Evolutionary conservation across 2,113 vertebrate species (phyloP).

Genomic region (Raja brachyura): DNA sequence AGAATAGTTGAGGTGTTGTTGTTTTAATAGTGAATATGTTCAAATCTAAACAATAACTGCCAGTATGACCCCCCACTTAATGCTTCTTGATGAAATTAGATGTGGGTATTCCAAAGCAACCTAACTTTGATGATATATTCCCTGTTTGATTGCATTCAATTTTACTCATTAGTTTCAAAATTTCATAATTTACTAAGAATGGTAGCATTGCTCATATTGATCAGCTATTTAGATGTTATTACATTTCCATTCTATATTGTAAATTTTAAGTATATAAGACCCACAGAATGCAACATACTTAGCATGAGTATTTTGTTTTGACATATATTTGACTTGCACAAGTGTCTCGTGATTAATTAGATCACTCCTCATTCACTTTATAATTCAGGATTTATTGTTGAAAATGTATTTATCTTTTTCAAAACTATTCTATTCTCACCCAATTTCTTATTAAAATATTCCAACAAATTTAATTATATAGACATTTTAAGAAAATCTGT

Average conservation of each 20-base stretch:
- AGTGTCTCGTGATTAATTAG: background rate
- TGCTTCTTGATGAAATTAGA: background rate
- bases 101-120: background rate
- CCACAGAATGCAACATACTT: conserved; percentile 14
- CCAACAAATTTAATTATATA: background rate
- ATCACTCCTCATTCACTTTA: background rate
- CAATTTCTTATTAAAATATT: background rate
- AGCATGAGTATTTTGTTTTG: background rate
- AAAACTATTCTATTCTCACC: background rate
- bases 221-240: conserved; percentile 10
- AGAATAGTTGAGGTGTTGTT: background rate
- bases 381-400: background rate
- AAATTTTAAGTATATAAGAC: conserved; percentile 8
- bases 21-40: background rate
- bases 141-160: background rate
- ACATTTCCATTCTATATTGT: background rate
- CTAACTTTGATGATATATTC: background rate
- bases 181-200: conserved; percentile 26
- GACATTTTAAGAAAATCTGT: background rate
- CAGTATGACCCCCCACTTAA: background rate
- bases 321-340: conserved; percentile 2
- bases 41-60: background rate
- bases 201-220: conserved; percentile 12
- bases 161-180: background rate
- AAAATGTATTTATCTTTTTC: background rate